A percentile compares a stretch with the other conserved stretches of the same genome.
These are phyloP conservation scores for Bombus fervidus DNA, from an alignment of 1,140 invertebrate species.

Conservation along the genomic window DNA sequence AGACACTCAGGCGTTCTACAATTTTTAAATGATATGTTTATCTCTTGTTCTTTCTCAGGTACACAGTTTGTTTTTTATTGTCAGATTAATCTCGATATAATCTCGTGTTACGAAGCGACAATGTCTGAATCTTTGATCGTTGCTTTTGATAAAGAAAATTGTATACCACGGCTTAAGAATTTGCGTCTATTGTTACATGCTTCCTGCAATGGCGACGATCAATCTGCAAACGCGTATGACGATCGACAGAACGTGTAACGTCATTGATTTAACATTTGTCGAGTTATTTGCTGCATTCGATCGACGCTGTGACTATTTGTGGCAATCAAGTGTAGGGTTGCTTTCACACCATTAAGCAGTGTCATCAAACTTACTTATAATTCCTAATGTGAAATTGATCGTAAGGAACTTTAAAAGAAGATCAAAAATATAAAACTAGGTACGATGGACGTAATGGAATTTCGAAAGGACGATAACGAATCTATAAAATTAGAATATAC, in stretches of 20 bases:
- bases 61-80: neutral
- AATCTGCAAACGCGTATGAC: neutral
- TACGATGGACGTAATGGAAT: neutral
- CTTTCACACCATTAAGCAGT: no score
- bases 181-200: neutral
- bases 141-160: neutral
- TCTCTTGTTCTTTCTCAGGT: neutral
- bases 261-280: constrained; percentile 7
- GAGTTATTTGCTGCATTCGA: constrained; percentile 5
- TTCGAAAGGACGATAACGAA: neutral
- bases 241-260: neutral
- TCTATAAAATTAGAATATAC: neutral
- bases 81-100: neutral
- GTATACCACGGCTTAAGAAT: no score
- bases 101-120: neutral
- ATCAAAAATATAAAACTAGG: neutral
- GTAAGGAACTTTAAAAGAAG: no score
- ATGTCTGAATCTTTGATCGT: neutral
- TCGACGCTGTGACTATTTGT: neutral
- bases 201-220: neutral
- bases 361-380: no score
- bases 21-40: no score
- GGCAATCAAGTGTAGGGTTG: neutral
- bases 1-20: no score
- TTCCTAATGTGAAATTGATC: no score